phyloP scores from a whole-genome alignment of 1,140 invertebrate genomes.

The Pseudomyrmex flavicornis region DNA sequence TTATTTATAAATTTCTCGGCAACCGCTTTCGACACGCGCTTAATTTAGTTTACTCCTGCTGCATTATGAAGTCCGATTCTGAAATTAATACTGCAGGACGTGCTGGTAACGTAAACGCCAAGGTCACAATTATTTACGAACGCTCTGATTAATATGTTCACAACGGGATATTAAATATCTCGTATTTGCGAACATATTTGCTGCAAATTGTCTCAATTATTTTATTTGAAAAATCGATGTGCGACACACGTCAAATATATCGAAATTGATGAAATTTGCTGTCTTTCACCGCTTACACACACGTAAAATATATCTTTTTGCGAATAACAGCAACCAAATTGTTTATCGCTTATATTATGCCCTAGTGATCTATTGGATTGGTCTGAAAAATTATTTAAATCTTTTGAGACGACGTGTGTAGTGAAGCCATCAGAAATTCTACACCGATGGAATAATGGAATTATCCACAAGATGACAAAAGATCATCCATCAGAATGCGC shows the following conservation, averaged over 20 bases:
- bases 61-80: slow-evolving; percentile 2
- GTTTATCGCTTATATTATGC: neutral
- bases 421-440: neutral
- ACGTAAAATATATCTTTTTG: neutral
- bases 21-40: neutral
- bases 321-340: neutral
- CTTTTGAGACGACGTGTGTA: too few relatives aligned
- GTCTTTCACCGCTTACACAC: neutral
- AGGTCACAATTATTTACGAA: slow-evolving; percentile 9
- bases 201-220: neutral
- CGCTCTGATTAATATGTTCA: neutral
- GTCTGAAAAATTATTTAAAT: too few relatives aligned
- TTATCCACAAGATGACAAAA: too few relatives aligned
- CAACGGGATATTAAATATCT: slow-evolving; percentile 1
- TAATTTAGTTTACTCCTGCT: slow-evolving; percentile 32
- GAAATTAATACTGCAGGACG: slow-evolving; percentile 21
- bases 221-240: neutral
- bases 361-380: too few relatives aligned
- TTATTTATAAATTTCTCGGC: slow-evolving; percentile 42
- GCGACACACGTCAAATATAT: neutral
- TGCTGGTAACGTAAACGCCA: neutral
- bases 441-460: too few relatives aligned
- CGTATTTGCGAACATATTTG: neutral
- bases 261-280: slow-evolving; percentile 1
- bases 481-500: too few relatives aligned